Evolutionary conservation across 30 jellyfish, hydroid and myxozoan genomes (phyloP), one percentile per base, ranked within the genome.

Genomic region (Cassiopea xamachana): DNA sequence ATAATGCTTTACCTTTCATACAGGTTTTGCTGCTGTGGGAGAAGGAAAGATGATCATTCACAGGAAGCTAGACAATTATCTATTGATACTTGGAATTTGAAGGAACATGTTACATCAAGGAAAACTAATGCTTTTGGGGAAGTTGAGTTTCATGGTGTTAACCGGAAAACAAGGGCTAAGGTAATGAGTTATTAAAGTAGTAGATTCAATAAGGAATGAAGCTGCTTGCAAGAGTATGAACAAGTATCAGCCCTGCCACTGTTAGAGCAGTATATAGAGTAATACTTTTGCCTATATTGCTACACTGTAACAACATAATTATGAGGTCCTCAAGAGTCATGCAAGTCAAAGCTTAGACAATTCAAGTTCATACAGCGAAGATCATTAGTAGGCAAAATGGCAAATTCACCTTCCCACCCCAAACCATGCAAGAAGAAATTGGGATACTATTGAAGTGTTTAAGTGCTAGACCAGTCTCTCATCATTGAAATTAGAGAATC

Each of bases 101-200:
- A 67, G 45, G 62, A 83, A 39, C 97, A 90, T 81, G 81, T 77
- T 14, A 73, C 17, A 69, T 12, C 77, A 46, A 18, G 69, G 19
- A 59, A 27, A 12, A 94, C 98, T 18, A 90, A 94, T 86, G 97
- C 98, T 0, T 80, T 4, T 87, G 98, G 98, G 51, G 98, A 94
- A 48, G 79, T 90, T 72, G 98, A 90, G 43, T 94, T 94, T 69
- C 97, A 94, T 69, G 98, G 98, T 14, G 69, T 82, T 1, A 89
- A 82, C 67, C 60, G 91, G 16, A 89, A 81, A 67, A 83, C 98
- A 73, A 80, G 98, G 70, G 98, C 98, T 6, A 90, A 94, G 93
- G 98, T 94, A 76, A 73, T 1, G 4, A 69, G 7, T 39, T 14
- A 62, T 14, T 50, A 9, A 3, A 17, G 9, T 2, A 51, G 64